Percentiles rank a stretch among this genome's conserved stretches.
These are phyloP conservation scores for Coecobrya sp. DNA, from an alignment of 2,888 invertebrate species.

Conservation along the genomic window DNA sequence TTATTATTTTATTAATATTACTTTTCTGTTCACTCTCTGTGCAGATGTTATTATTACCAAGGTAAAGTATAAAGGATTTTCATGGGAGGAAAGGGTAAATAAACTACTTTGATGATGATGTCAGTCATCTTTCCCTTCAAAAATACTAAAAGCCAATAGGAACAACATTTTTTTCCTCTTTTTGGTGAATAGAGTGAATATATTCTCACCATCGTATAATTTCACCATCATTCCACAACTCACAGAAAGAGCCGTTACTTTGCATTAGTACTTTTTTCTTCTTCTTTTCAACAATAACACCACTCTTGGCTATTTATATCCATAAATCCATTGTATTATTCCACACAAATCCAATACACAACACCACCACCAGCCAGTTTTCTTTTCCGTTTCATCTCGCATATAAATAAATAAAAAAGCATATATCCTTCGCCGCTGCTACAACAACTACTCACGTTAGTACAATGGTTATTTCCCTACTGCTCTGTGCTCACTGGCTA, in stretches of 20 bases:
- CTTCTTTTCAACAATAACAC: not conserved
- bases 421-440: not conserved
- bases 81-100: not conserved
- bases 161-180: not conserved
- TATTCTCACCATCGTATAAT: not conserved
- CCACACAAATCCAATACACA: not conserved
- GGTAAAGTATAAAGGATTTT: not conserved
- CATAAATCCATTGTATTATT: constrained; percentile 10
- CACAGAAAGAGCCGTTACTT: not conserved
- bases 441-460: not conserved
- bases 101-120: not conserved
- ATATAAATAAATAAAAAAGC: constrained; percentile 47
- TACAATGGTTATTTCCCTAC: not conserved
- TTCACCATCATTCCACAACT: not conserved
- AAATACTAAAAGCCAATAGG: not conserved
- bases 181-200: not conserved
- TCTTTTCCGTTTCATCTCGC: constrained; percentile 36
- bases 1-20: no score
- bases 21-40: not conserved
- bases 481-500: not conserved
- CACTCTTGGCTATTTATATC: not conserved
- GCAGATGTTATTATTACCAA: not conserved
- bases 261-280: not conserved
- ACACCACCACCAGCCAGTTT: not conserved
- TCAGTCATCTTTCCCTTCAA: not conserved